These are phyloP conservation scores for Otolemur garnettii DNA, from an alignment of 2,113 vertebrate genomes.

Conservation along the genomic window DNA sequence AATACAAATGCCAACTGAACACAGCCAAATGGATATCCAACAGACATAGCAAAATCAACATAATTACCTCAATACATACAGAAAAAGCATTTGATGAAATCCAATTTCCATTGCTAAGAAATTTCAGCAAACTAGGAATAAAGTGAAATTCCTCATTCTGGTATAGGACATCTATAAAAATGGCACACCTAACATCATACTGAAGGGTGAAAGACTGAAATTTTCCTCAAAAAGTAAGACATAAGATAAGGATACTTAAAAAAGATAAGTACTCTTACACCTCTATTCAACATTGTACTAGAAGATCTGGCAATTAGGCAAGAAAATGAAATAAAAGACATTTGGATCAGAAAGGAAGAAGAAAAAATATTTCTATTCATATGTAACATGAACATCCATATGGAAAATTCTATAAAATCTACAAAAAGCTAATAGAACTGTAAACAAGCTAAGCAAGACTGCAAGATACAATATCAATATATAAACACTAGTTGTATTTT, in stretches of 20 bases:
- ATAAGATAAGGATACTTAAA: not conserved
- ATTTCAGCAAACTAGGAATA: constrained; percentile 15
- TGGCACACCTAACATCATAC: not conserved
- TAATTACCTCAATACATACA: not conserved
- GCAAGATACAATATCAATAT: not conserved
- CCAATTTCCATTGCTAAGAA: not conserved
- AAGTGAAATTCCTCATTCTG: not conserved
- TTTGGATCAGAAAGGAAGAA: not conserved
- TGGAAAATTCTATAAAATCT: not conserved
- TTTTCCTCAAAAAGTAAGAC: not conserved
- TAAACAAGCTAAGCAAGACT: not conserved
- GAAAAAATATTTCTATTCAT: not conserved
- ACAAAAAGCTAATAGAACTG: not conserved
- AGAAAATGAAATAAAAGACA: not conserved
- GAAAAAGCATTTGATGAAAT: not conserved
- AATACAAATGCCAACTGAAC: constrained; percentile 20
- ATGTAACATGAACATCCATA: not conserved
- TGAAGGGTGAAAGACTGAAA: not conserved
- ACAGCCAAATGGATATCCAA: not conserved
- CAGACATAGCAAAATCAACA: constrained; percentile 51
- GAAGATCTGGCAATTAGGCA: not conserved
- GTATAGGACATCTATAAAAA: not conserved
- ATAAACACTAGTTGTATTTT: not conserved
- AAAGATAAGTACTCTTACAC: not conserved
- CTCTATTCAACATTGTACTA: not conserved